These are phyloP conservation scores for Craseonycteris thonglongyai DNA, from an alignment of 2,113 vertebrate genomes.

Conservation along the genomic window DNA sequence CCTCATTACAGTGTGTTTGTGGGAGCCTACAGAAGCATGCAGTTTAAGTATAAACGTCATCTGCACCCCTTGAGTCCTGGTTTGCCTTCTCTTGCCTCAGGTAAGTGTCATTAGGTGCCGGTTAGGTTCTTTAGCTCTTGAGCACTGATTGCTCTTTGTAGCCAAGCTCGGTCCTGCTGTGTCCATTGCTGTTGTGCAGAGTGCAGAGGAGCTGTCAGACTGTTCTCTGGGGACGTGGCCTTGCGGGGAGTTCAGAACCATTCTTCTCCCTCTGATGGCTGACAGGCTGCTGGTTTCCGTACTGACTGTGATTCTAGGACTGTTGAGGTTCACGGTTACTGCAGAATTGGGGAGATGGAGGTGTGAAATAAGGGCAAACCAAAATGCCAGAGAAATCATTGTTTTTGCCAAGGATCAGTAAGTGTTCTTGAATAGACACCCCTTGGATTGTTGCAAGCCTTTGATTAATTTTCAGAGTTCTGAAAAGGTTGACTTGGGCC, in stretches of 20 bases:
- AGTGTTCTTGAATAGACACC: neutral
- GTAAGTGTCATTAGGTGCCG: neutral
- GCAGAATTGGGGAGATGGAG: neutral
- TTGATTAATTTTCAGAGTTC: neutral
- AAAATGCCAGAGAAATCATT: neutral
- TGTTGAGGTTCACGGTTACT: neutral
- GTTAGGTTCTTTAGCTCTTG: neutral
- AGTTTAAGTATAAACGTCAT: rapidly evolving
- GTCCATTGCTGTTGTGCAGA: neutral
- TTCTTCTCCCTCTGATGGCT: neutral
- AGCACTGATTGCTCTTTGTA: neutral
- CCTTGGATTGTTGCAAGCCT: neutral
- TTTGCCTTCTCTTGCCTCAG: neutral
- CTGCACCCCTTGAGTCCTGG: neutral
- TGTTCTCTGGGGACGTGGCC: neutral
- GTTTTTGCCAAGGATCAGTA: neutral
- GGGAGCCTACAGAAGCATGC: neutral
- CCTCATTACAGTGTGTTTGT: neutral
- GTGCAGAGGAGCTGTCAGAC: too few species aligned
- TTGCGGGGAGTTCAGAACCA: neutral
- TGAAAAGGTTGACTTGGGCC: neutral
- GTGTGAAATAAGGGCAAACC: neutral
- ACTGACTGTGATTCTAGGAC: neutral
- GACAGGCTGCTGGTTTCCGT: neutral
- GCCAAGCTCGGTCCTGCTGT: neutral